phyloP scores from a whole-genome alignment of 2,888 invertebrate genomes.

The Capitulum mitella region DNA sequence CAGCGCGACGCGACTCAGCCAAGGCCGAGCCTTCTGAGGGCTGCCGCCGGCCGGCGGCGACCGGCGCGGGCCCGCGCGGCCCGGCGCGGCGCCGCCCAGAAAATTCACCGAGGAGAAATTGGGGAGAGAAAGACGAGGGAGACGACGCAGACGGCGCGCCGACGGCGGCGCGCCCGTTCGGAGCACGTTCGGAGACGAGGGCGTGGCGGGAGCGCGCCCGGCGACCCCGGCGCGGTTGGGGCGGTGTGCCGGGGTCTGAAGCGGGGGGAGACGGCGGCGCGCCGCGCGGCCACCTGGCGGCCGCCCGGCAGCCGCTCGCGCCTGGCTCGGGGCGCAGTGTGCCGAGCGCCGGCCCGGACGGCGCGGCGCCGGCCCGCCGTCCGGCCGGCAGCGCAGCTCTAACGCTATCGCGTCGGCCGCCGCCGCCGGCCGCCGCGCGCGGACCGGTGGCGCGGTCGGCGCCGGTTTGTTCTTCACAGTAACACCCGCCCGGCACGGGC shows the following conservation, averaged over 20 bases:
- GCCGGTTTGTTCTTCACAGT: not conserved
- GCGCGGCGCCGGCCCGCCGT: slow-evolving; percentile 37
- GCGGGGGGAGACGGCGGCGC: slow-evolving; percentile 28
- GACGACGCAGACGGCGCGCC: not conserved
- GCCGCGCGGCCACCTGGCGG: slow-evolving; percentile 55
- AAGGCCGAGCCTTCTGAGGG: slow-evolving; percentile 30
- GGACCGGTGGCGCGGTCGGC: not conserved
- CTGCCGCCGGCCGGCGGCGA: slow-evolving; percentile 43
- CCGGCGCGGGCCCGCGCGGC: slow-evolving; percentile 63
- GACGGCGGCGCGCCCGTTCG: slow-evolving; percentile 28
- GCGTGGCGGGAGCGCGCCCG: slow-evolving; percentile 35
- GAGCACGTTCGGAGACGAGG: slow-evolving; percentile 13
- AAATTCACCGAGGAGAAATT: slow-evolving; percentile 7
- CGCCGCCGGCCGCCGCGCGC: not conserved
- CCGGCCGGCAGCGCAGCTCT: not conserved
- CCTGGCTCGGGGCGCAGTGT: slow-evolving; percentile 66
- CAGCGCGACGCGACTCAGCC: slow-evolving; percentile 33
- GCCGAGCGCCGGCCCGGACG: slow-evolving; percentile 44
- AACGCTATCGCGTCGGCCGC: slow-evolving; percentile 23
- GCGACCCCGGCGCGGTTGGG: slow-evolving; percentile 61
- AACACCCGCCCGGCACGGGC: too few species aligned
- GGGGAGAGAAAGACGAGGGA: slow-evolving; percentile 22
- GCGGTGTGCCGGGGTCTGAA: slow-evolving; percentile 61
- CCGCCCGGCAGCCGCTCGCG: slow-evolving; percentile 59
- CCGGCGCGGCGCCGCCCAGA: slow-evolving; percentile 46